Conservation (phyloP, 2,797 vertebrate species). For the Gymnothorax javanicus region DNA sequence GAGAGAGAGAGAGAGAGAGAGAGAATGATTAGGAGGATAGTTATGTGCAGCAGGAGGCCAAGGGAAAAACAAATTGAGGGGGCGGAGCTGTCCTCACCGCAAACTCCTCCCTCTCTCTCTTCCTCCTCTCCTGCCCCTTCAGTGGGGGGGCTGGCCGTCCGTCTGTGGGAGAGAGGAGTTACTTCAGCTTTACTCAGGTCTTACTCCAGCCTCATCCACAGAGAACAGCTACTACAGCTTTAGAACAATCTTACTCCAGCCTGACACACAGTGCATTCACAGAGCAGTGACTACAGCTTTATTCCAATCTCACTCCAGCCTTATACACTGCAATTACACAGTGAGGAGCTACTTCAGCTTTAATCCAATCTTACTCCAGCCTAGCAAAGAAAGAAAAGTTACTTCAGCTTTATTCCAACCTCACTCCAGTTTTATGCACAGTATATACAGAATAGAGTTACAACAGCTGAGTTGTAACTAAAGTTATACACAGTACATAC, state of each 20-base stretch:
- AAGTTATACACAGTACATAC: too few species aligned
- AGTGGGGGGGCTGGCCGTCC: slow-evolving; percentile 78
- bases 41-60: background rate
- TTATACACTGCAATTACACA: background rate
- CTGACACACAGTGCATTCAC: background rate
- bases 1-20: background rate
- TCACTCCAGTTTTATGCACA: too few species aligned
- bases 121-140: slow-evolving; percentile 78
- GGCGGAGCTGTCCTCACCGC: slow-evolving; percentile 67
- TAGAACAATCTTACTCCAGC: background rate
- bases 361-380: background rate
- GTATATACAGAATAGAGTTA: too few species aligned
- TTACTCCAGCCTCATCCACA: background rate
- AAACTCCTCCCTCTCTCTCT: slow-evolving; percentile 69
- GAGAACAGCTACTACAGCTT: background rate
- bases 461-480: too few species aligned
- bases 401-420: too few species aligned
- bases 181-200: background rate
- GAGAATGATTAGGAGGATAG: background rate
- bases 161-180: slow-evolving; percentile 62
- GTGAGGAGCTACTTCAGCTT: too few species aligned
- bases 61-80: background rate
- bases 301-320: background rate
- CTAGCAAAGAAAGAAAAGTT: background rate
- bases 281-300: background rate